phyloP scores from a whole-genome alignment of 2,888 invertebrate species.

The Teleiodes luculella region DNA sequence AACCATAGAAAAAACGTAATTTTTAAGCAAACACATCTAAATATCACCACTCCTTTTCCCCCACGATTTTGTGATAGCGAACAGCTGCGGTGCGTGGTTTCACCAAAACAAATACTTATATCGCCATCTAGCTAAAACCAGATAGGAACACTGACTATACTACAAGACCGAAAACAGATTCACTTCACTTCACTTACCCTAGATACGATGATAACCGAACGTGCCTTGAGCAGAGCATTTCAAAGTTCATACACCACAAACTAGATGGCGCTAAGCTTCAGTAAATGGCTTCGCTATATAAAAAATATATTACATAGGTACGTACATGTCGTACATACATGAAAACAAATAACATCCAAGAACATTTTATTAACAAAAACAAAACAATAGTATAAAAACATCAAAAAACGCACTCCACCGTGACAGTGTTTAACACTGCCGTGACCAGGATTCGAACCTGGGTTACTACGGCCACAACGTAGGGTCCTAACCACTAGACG shows the following conservation, averaged over 20 bases:
- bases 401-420: slow-evolving; percentile 47
- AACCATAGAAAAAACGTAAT: slow-evolving; percentile 70
- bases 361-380: background rate
- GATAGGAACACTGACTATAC: background rate
- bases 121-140: slow-evolving; percentile 46
- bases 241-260: background rate
- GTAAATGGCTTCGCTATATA: too few relatives aligned
- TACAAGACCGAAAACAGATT: background rate
- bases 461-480: slow-evolving; percentile 88
- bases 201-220: background rate
- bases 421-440: slow-evolving; percentile 54
- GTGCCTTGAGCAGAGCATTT: background rate
- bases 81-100: slow-evolving; percentile 73
- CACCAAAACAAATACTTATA: slow-evolving; percentile 71
- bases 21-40: slow-evolving; percentile 70
- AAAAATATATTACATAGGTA: background rate
- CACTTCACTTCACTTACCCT: slow-evolving; percentile 8
- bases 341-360: background rate
- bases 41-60: slow-evolving; percentile 78
- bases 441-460: slow-evolving; percentile 84
- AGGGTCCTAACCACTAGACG: slow-evolving; percentile 85
- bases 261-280: background rate
- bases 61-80: slow-evolving; percentile 75
- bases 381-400: slow-evolving; percentile 15
- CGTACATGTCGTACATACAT: background rate